These are phyloP conservation scores for Thyatira batis DNA, from an alignment of 2,888 invertebrate genomes.

Conservation along the genomic window DNA sequence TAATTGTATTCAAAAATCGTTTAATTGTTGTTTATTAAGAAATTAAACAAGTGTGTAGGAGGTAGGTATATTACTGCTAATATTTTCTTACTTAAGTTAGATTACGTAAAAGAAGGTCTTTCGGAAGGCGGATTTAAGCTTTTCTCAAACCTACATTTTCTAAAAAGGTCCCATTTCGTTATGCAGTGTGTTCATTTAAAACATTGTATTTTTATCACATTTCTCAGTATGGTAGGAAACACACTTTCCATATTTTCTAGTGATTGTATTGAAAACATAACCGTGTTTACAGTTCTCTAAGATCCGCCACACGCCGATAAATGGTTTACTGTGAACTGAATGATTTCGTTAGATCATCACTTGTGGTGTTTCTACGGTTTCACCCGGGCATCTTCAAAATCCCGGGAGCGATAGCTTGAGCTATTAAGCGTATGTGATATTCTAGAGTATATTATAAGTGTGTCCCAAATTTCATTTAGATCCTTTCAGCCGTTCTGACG, in stretches of 20 bases:
- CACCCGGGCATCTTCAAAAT: too few species aligned
- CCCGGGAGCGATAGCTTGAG: too few species aligned
- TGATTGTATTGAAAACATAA: slow-evolving; percentile 4
- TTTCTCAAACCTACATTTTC: not conserved
- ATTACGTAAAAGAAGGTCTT: too few species aligned
- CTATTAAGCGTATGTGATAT: too few species aligned
- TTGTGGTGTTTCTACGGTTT: too few species aligned
- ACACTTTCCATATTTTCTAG: slow-evolving; percentile 10
- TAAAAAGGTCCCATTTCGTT: not conserved
- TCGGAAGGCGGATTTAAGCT: not conserved
- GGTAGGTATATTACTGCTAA: not conserved
- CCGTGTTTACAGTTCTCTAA: slow-evolving; percentile 1
- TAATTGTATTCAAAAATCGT: not conserved
- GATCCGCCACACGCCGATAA: slow-evolving; percentile 10
- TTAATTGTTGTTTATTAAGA: not conserved
- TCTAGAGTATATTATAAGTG: too few species aligned
- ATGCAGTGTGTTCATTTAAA: not conserved
- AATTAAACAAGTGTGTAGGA: not conserved
- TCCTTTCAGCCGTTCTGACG: too few species aligned
- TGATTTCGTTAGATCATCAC: too few species aligned
- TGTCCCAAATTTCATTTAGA: too few species aligned
- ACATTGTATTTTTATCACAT: slow-evolving; percentile 2
- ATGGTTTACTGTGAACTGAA: not conserved
- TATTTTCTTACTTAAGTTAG: too few species aligned
- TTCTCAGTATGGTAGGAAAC: not conserved